Percentiles rank a stretch among this genome's conserved stretches.
Evolutionary conservation across 2,113 vertebrate species (phyloP).

Genomic region (Megatriorchis doriae): DNA sequence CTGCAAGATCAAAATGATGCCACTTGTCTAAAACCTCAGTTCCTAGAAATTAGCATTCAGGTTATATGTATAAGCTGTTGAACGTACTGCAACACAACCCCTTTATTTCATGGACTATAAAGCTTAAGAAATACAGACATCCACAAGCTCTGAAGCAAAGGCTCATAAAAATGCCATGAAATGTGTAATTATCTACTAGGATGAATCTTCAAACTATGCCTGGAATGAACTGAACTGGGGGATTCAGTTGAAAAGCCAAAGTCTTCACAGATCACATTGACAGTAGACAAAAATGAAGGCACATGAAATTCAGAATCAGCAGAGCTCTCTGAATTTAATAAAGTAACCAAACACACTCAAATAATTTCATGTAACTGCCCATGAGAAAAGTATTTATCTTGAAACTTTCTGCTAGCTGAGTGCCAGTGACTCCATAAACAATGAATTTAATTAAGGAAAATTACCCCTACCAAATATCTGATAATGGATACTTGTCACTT

Average conservation of each 20-base stretch:
- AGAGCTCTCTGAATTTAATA: slow-evolving; percentile 54
- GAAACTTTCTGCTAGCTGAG: slow-evolving; percentile 46
- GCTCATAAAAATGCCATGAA: slow-evolving; percentile 70
- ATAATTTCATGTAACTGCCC: slow-evolving; percentile 13
- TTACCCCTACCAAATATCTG: slow-evolving; percentile 12
- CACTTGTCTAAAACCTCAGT: slow-evolving; percentile 15
- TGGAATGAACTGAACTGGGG: slow-evolving; percentile 46
- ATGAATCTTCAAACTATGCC: slow-evolving; percentile 57
- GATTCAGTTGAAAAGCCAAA: slow-evolving; percentile 52
- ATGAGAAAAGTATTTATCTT: background rate
- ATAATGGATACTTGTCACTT: slow-evolving; percentile 44
- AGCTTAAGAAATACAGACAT: slow-evolving; percentile 69
- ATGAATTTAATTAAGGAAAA: slow-evolving; percentile 66
- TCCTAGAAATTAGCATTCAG: slow-evolving; percentile 66
- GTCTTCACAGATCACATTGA: slow-evolving; percentile 46
- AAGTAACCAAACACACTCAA: slow-evolving; percentile 8
- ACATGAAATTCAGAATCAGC: slow-evolving; percentile 45
- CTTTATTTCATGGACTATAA: slow-evolving; percentile 78
- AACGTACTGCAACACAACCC: slow-evolving; percentile 58
- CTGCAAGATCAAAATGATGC: background rate
- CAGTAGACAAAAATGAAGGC: slow-evolving; percentile 47
- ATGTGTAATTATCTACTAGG: slow-evolving; percentile 74
- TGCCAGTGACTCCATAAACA: slow-evolving; percentile 51
- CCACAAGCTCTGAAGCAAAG: slow-evolving; percentile 73
- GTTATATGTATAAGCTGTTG: slow-evolving; percentile 53